A percentile compares a stretch with the other conserved stretches of the same genome.
These are phyloP conservation scores for Nyctalus aviator DNA, from an alignment of 2,797 vertebrate genomes.

Conservation along the genomic window DNA sequence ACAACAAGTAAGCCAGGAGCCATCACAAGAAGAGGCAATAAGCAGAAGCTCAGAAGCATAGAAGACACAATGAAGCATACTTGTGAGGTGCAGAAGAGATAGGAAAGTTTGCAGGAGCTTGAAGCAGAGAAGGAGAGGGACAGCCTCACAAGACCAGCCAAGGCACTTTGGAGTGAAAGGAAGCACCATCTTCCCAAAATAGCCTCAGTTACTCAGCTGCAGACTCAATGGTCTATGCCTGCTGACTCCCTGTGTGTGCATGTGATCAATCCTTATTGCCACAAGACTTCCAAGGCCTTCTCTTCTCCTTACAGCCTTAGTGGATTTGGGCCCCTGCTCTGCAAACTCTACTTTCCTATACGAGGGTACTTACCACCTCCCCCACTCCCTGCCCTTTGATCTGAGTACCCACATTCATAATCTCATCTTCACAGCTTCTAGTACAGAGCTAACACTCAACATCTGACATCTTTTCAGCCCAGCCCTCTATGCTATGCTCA, in stretches of 20 bases:
- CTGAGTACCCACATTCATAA: neutral
- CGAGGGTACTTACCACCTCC: too few species aligned
- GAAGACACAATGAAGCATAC: neutral
- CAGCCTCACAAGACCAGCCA: rapidly evolving
- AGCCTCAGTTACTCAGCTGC: neutral
- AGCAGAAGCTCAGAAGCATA: neutral
- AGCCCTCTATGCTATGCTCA: neutral
- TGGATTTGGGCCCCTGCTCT: neutral
- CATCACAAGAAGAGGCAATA: too few species aligned
- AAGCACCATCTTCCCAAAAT: neutral
- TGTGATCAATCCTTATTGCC: too few species aligned
- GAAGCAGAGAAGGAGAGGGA: neutral
- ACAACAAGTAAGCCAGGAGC: neutral
- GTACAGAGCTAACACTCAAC: neutral
- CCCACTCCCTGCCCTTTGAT: neutral
- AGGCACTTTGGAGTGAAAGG: neutral
- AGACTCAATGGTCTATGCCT: neutral
- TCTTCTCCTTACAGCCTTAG: neutral
- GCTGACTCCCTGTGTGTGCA: neutral
- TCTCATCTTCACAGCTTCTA: neutral
- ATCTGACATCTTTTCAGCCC: neutral
- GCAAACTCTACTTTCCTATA: neutral
- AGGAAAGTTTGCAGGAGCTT: neutral
- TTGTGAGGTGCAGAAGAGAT: rapidly evolving
- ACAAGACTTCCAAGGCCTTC: neutral